Base-by-base conservation (phyloP, 2,113 vertebrate species). In the Natator depressus region DNA sequence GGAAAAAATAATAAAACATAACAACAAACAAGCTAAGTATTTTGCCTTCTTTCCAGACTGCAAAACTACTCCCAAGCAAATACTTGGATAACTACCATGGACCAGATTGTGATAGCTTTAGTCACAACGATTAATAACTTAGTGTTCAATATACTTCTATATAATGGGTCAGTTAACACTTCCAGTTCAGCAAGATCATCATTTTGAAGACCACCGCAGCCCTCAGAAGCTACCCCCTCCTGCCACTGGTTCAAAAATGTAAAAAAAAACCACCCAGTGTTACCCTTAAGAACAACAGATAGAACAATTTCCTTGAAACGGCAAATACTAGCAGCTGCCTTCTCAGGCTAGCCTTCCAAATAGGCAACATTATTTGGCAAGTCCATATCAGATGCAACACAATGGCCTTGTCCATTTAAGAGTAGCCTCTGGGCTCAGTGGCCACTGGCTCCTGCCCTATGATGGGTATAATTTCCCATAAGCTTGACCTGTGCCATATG, bases 1-100 rank as follows among this genome's bases (percentile, higher is more conserved):
- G 90, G 86, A 82, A 75, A 59, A 81, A 42, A 89, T 79, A 75
- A 17, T 46, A 47, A 78, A 78, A 46, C 75, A 47, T 2, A 8
- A 69, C 93, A 94, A 96, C n/a, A 54, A 95, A 90, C 19, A 78
- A 96, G 78, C 53, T 62, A 82, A 91, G 89, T 93, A 54, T 54
- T 92, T 47, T 78, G 88, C 84, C 50, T 91, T 53, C 46, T 85
- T 89, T 80, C 69, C 69, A 87, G 90, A 79, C 25, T 81, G 13
- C 57, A 13, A 27, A 91, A 38, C 82, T 84, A 59, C 20, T 85
- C 11, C 24, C 55, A 90, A 76, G 35, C 12, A 51, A 57, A 53
- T 13, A 4, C 79, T 90, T 76, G 89, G 87, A 46, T 82, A 93
- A 82, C 29, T 87, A n/a, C 89, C 89, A 42, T 55, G 25, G 38